Evolutionary conservation across 1,140 invertebrate genomes (phyloP).

Genomic region (Drosophila ironensis): DNA sequence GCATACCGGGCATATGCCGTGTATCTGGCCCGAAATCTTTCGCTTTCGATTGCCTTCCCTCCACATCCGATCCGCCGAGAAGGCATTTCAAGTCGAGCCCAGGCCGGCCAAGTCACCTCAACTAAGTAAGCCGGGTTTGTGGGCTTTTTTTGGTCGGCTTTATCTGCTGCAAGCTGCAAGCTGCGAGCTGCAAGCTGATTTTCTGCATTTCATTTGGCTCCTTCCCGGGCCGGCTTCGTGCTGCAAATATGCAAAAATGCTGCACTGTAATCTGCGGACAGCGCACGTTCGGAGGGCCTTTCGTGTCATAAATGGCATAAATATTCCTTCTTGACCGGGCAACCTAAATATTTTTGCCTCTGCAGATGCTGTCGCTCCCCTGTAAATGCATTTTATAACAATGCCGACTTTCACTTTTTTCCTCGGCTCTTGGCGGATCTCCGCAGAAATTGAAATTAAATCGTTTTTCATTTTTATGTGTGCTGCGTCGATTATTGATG

Average conservation of each 20-base stretch:
- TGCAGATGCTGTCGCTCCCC: conserved; percentile 5
- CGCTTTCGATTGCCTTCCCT: conserved; percentile 69
- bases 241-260: conserved; percentile 76
- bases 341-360: conserved; percentile 66
- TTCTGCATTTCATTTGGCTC: conserved; percentile 59
- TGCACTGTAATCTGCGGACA: conserved; percentile 47
- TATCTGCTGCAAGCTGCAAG: conserved; percentile 54
- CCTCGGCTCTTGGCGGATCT: not conserved
- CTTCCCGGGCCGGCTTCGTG: conserved; percentile 46
- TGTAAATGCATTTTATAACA: conserved; percentile 49
- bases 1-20: conserved; percentile 70
- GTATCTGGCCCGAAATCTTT: conserved; percentile 62
- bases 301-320: conserved; percentile 81
- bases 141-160: too few relatives aligned
- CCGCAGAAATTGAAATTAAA: conserved; percentile 71
- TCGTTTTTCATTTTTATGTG: conserved; percentile 74
- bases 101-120: not conserved
- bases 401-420: conserved; percentile 70
- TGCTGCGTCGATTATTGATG: conserved; percentile 15
- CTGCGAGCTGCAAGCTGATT: conserved; percentile 53
- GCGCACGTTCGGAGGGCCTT: conserved; percentile 76
- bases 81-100: conserved; percentile 3
- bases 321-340: conserved; percentile 77
- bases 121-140: conserved; percentile 47
- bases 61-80: too few relatives aligned